phyloP scores from a whole-genome alignment of 37 sponge, comb jelly and placozoan genomes.

The Agelas oroides region DNA sequence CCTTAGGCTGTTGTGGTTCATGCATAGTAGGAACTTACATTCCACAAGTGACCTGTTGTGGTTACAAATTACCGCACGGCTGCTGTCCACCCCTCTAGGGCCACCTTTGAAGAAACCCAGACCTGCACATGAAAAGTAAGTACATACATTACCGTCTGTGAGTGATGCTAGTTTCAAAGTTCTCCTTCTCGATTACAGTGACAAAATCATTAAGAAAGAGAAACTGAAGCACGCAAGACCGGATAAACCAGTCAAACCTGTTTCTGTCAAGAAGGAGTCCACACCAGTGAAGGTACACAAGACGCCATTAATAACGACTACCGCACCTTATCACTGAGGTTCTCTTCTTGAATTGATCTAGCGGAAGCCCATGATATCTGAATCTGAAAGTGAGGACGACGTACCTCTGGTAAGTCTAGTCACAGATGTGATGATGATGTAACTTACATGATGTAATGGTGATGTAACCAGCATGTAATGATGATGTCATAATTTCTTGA shows the following conservation, averaged over 20 bases:
- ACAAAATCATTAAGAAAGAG: background rate
- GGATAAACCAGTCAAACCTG: background rate
- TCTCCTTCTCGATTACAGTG: no score
- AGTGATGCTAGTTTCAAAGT: no score
- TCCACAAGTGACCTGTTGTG: no score
- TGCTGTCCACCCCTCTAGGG: no score
- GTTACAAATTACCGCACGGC: no score
- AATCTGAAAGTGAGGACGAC: conserved; percentile 70
- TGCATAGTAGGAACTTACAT: no score
- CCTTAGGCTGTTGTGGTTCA: no score
- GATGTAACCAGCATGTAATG: background rate
- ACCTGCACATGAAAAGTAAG: no score
- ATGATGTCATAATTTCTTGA: background rate
- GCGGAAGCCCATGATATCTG: conserved; percentile 70
- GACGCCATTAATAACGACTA: background rate
- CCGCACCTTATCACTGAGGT: background rate
- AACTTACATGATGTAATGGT: background rate
- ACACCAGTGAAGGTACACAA: conserved; percentile 18
- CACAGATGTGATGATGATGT: background rate
- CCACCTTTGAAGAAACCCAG: no score
- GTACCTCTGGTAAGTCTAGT: conserved; percentile 29
- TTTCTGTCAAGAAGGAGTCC: conserved; percentile 46
- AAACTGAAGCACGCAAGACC: background rate
- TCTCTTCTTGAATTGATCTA: background rate
- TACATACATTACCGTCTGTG: no score